Conservation (phyloP, 2,797 vertebrate species). For the Garrulus glandarius region DNA sequence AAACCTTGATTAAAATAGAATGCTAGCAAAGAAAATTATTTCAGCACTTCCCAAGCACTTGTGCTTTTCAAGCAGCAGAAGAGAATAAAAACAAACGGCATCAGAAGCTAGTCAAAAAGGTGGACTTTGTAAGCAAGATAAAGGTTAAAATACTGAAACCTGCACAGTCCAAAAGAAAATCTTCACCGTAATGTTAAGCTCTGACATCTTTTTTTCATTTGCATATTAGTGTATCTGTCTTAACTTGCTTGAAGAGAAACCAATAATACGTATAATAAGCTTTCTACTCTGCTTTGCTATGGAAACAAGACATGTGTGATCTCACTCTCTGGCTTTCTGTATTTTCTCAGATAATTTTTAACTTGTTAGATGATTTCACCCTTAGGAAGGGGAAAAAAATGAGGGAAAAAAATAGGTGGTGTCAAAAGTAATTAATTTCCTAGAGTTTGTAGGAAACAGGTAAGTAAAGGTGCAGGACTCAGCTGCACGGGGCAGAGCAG, state of each 20-base stretch:
- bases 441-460: not conserved
- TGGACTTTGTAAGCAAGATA: not conserved
- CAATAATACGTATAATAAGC: conserved; percentile 18
- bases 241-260: conserved; percentile 52
- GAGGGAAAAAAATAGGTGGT: not conserved
- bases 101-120: not conserved
- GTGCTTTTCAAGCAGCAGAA: not conserved
- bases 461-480: not conserved
- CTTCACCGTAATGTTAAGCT: conserved; percentile 11
- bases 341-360: conserved; percentile 52
- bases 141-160: not conserved
- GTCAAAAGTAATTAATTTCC: not conserved
- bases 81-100: not conserved
- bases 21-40: not conserved
- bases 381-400: not conserved
- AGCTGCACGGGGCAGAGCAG: accelerated
- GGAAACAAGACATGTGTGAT: conserved; percentile 59
- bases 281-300: conserved; percentile 57
- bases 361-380: conserved; percentile 32
- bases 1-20: conserved; percentile 23
- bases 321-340: conserved; percentile 22
- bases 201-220: conserved; percentile 37
- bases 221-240: conserved; percentile 46
- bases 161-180: not conserved
- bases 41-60: not conserved